Percentiles rank a stretch among this genome's conserved stretches.
Conservation (phyloP, 2,888 invertebrate species). For the Cremastinae sp. region DNA sequence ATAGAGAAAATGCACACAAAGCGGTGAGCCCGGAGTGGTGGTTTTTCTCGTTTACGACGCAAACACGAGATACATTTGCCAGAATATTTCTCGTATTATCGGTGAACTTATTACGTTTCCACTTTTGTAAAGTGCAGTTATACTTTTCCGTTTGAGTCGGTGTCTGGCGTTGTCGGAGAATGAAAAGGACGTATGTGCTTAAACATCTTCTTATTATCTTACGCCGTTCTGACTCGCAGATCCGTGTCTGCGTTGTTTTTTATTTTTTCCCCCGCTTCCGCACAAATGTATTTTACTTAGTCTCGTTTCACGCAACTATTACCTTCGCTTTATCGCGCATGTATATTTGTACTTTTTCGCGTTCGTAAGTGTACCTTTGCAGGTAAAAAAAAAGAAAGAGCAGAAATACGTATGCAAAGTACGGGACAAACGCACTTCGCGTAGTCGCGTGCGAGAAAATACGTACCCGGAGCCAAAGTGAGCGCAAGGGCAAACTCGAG, state of each 20-base stretch:
- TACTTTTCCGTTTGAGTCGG: conserved; percentile 23
- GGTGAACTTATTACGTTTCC: conserved; percentile 50
- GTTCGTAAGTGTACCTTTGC: background rate
- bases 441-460: too few relatives aligned
- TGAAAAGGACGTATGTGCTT: conserved; percentile 9
- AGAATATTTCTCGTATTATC: conserved; percentile 45
- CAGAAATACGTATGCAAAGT: too few relatives aligned
- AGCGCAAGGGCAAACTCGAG: too few relatives aligned
- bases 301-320: conserved; percentile 48
- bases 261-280: background rate
- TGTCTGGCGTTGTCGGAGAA: conserved; percentile 10
- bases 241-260: background rate
- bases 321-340: conserved; percentile 43
- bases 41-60: conserved; percentile 9
- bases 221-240: background rate
- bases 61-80: conserved; percentile 18
- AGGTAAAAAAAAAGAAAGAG: too few relatives aligned
- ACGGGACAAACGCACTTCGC: too few relatives aligned
- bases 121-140: conserved; percentile 43
- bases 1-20: too few relatives aligned
- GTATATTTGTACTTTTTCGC: conserved; percentile 18
- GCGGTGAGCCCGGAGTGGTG: too few relatives aligned
- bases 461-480: too few relatives aligned
- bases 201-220: background rate
- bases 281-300: conserved; percentile 36